A percentile compares a stretch with the other conserved stretches of the same genome.
phyloP scores from a whole-genome alignment of 2,113 vertebrate genomes.

The Empidonax alnorum region DNA sequence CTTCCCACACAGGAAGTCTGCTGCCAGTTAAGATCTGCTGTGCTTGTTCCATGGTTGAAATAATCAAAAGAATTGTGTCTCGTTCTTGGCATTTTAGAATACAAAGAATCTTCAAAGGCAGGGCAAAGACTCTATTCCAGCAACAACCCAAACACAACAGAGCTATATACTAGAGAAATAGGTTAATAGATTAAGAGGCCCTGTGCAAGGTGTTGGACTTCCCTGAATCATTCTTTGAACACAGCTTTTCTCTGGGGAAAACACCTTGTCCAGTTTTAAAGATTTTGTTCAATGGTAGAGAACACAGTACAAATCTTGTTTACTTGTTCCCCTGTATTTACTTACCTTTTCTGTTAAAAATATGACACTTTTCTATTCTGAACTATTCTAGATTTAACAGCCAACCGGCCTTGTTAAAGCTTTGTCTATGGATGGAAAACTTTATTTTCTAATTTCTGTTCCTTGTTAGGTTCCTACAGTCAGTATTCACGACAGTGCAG shows the following conservation, averaged over 20 bases:
- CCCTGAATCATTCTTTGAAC: background rate
- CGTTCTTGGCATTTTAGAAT: background rate
- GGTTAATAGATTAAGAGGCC: background rate
- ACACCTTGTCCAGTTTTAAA: slow-evolving; percentile 1
- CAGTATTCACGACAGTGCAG: background rate
- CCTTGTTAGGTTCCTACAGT: background rate
- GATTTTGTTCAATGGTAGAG: slow-evolving; percentile 16
- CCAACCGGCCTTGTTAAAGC: background rate
- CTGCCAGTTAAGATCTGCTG: background rate
- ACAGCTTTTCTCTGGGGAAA: slow-evolving; percentile 5
- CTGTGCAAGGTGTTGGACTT: background rate
- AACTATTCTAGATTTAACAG: background rate
- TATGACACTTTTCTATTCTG: background rate
- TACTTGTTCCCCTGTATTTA: background rate
- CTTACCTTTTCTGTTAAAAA: background rate
- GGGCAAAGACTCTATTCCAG: background rate
- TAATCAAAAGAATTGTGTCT: background rate
- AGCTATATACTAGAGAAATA: background rate
- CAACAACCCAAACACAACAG: background rate
- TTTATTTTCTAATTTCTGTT: slow-evolving; percentile 16
- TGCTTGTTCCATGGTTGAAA: background rate
- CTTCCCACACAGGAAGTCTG: background rate
- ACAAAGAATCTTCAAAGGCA: background rate
- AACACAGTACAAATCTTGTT: slow-evolving; percentile 25
- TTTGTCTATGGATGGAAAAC: background rate